phyloP scores from a whole-genome alignment of 2,113 vertebrate genomes.

The Apeltes quadracus region DNA sequence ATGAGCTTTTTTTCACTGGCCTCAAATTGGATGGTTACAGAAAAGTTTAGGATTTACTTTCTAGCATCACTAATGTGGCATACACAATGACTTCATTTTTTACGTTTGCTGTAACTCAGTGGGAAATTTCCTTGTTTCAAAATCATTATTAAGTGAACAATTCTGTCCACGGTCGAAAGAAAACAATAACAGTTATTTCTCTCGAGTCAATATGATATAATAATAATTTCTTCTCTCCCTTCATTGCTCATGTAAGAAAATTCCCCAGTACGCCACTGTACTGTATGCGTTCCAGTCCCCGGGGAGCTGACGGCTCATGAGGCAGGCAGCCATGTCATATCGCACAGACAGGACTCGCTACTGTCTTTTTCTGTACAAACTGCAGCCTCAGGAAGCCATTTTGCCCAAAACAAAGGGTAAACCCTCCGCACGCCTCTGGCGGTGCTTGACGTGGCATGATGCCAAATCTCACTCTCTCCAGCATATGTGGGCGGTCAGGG shows the following conservation, averaged over 20 bases:
- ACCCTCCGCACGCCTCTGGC: slow-evolving; percentile 53
- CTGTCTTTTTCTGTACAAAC: slow-evolving; percentile 61
- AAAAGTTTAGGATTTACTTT: neutral
- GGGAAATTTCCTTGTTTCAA: neutral
- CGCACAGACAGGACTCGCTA: slow-evolving; percentile 39
- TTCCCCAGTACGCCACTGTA: slow-evolving; percentile 19
- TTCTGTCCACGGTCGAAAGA: neutral
- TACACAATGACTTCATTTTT: neutral
- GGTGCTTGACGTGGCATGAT: slow-evolving; percentile 57
- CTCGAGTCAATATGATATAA: neutral
- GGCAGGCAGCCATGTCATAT: slow-evolving; percentile 52
- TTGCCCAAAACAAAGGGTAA: slow-evolving; percentile 72
- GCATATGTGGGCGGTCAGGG: slow-evolving; percentile 44
- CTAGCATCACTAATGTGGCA: neutral
- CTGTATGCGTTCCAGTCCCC: slow-evolving; percentile 25
- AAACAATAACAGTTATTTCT: neutral
- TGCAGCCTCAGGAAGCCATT: slow-evolving; percentile 72
- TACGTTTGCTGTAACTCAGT: neutral
- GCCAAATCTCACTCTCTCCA: slow-evolving; percentile 55
- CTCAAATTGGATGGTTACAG: neutral
- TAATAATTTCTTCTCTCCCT: neutral
- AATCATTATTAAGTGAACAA: neutral
- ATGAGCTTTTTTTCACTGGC: neutral
- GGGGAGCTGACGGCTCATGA: slow-evolving; percentile 39
- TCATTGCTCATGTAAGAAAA: slow-evolving; percentile 21